Percentiles rank a stretch among this genome's conserved stretches.
Evolutionary conservation across 2,888 invertebrate species (phyloP).

Genomic region (Venustoraphidia nigricollis): DNA sequence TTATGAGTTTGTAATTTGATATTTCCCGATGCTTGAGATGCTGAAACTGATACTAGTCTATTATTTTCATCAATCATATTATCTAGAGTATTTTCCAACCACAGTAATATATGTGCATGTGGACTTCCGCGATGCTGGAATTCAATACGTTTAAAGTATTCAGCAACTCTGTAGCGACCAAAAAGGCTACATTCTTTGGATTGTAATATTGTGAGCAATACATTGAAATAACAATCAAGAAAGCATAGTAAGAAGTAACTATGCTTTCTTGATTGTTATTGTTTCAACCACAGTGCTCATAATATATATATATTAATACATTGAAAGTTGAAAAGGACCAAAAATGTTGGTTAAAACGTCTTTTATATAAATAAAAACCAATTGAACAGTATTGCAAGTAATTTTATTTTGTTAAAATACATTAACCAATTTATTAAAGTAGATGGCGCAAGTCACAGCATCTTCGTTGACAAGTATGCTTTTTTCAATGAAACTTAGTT

Average conservation of each 20-base stretch:
- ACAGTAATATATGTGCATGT: conserved; percentile 16
- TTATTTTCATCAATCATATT: conserved; percentile 12
- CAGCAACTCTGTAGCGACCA: conserved; percentile 16
- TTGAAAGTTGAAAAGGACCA: too few species aligned
- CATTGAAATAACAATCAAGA: too few species aligned
- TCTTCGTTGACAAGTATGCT: conserved; percentile 14
- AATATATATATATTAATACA: too few species aligned
- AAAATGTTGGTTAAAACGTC: too few species aligned
- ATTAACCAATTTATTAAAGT: conserved; percentile 15
- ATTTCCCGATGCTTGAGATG: conserved; percentile 13
- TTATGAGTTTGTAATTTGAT: conserved; percentile 17
- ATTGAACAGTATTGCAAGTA: too few species aligned
- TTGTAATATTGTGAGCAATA: conserved; percentile 16
- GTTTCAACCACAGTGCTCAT: too few species aligned
- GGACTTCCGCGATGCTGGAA: conserved; percentile 23
- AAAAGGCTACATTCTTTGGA: conserved; percentile 19
- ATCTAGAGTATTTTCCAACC: conserved; percentile 20
- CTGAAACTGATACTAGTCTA: conserved; percentile 15
- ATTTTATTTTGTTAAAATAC: too few species aligned
- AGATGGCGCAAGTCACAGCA: conserved; percentile 15
- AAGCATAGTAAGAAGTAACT: too few species aligned
- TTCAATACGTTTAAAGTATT: conserved; percentile 22
- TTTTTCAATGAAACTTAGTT: conserved; percentile 13
- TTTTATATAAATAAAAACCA: too few species aligned
- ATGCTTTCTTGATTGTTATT: too few species aligned